Conservation (phyloP, 2,797 vertebrate genomes). For the Pseudochirops corinnae region DNA sequence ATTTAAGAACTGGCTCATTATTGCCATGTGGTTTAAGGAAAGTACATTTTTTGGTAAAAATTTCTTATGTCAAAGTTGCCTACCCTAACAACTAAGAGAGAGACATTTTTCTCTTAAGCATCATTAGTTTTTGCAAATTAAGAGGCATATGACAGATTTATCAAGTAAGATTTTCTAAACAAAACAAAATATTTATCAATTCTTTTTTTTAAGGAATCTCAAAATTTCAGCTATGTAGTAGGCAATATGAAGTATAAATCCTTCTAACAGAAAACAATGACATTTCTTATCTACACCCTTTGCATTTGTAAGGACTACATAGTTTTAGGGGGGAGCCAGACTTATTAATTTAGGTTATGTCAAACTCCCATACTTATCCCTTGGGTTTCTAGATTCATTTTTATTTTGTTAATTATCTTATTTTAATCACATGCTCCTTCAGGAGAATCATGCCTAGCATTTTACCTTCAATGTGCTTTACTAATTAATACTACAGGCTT, state of each 20-base stretch:
- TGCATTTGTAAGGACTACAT: background rate
- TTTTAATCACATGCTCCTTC: background rate
- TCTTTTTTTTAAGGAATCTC: background rate
- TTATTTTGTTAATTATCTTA: background rate
- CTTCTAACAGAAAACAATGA: background rate
- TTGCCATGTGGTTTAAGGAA: background rate
- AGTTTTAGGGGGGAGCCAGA: background rate
- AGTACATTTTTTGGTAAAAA: background rate
- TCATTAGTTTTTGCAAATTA: background rate
- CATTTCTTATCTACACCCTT: background rate
- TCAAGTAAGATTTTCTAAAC: background rate
- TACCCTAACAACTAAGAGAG: background rate
- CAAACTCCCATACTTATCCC: background rate
- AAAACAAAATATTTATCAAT: background rate
- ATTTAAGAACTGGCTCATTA: background rate
- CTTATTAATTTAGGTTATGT: background rate
- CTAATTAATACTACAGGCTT: background rate
- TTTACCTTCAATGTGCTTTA: background rate
- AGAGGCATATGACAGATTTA: background rate
- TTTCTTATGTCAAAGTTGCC: background rate
- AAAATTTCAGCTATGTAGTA: background rate
- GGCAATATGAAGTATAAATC: background rate
- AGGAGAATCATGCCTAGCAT: background rate
- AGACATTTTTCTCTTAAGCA: background rate
- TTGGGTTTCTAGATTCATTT: background rate